phyloP scores from a whole-genome alignment of 2,797 vertebrate species.

The Falco naumanni region DNA sequence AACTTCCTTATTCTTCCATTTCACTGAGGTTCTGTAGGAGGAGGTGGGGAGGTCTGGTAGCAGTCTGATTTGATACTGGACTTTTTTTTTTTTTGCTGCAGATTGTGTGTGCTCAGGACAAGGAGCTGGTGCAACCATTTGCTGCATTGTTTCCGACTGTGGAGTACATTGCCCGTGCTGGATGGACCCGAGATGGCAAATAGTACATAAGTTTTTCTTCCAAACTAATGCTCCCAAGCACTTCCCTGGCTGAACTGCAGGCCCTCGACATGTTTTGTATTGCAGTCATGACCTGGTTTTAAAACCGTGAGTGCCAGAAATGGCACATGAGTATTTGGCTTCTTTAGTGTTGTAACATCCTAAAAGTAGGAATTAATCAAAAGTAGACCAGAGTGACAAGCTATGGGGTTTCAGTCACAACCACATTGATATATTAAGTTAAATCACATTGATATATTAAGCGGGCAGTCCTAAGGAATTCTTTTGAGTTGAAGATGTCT shows the following conservation, averaged over 20 bases:
- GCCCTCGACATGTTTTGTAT: fast-evolving
- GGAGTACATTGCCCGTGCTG: slow-evolving; percentile 95
- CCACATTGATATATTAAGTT: not conserved
- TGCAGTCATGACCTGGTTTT: not conserved
- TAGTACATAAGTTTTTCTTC: slow-evolving; percentile 81
- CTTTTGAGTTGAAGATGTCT: not conserved
- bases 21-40: not conserved
- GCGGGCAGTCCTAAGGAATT: not conserved
- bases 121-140: slow-evolving; percentile 91
- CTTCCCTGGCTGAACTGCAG: not conserved
- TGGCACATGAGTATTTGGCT: not conserved
- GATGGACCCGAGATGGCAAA: slow-evolving; percentile 96
- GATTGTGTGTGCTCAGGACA: slow-evolving; percentile 89
- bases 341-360: not conserved
- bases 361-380: not conserved
- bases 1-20: not conserved
- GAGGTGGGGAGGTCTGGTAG: not conserved
- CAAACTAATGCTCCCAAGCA: not conserved
- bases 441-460: not conserved
- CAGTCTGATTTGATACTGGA: not conserved
- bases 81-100: slow-evolving; percentile 60
- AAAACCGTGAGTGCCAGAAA: not conserved
- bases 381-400: not conserved
- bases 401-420: not conserved
- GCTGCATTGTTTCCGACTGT: slow-evolving; percentile 87